Base-by-base conservation (phyloP, 2,113 vertebrate genomes). In the Scatophagus argus region DNA sequence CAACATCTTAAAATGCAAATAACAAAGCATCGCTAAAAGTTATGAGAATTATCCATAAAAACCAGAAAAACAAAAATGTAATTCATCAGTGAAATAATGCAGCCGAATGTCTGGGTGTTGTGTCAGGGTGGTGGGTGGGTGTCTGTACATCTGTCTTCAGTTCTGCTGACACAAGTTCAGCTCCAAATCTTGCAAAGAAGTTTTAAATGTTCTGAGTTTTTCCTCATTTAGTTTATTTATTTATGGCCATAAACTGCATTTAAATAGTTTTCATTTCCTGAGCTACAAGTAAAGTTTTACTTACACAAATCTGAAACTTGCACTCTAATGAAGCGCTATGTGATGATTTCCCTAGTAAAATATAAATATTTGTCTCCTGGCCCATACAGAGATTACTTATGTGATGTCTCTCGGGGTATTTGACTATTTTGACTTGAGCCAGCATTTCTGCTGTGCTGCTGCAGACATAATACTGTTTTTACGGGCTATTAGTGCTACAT, bases 1-100 rank as follows among this genome's bases (percentile, higher is more conserved):
- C 8, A 34, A 23, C 21, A 32, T 75, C 60, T 79, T 38, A 61
- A 71, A 86, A 83, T 73, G 76, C 72, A 83, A 82, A 70, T 69
- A 17, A 36, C 54, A 32, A 64, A 74, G 32, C 2, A n/a, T n/a
- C n/a, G 1, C 12, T 1, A 63, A 46, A 25, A 69, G 16, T 56
- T n/a, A 27, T 0, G 41, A 63, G 36, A 44, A 72, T 44, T 58
- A 49, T 70, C n/a, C 63, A 27, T 39, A 10, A 74, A 68, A 32
- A 61, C 1, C 25, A 52, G 27, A 6, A 51, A 23, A 12, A 27
- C 8, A 2, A 46, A 56, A 67, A 8, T 36, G 14, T 38, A 49
- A 19, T 21, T 38, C 0, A 34, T 75, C 8, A 10, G 29, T 32
- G 47, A 49, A 32, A 75, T 31, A 31, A 46, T 23, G 21, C 46